Evolutionary conservation across 2,797 vertebrate species (phyloP), one percentile per base, ranked within the genome.

Genomic region (Poeciliopsis presidionis): DNA sequence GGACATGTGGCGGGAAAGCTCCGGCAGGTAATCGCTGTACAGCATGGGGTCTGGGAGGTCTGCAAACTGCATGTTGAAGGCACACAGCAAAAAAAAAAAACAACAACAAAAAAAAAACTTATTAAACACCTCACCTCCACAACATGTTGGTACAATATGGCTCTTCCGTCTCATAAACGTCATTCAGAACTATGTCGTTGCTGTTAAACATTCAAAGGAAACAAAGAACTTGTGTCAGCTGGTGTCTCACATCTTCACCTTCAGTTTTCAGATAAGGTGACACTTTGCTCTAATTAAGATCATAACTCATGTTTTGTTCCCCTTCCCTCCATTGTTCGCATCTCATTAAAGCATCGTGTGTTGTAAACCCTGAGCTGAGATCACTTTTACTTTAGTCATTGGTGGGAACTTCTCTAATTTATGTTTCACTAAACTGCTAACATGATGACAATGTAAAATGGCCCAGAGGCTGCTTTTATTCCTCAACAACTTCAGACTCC

Each of bases 11-110:
- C 94, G 95, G 0, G 96, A 95, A 70, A 97, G 94, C 88, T 97
- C 96, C 5, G 96, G 96, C 88, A 99, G 96, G 78, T 99, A 99
- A 93, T 99, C 98, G 39, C 96, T 98, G 94, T 98, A 97, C 91
- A 98, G 94, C 96, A 97, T 96, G 87, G 96, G 96, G 92, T 99
- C 98, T n/a, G 97, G 97, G 87, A 96, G 97, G 82, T 97, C 97
- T 80, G 96, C 95, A 94, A 98, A 97, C 98, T 99, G 90, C 28
- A 92, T 91, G 77, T 30, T 49, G 57, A 75, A 75, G 28, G 84
- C 2, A 20, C 39, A 69, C 39, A 72, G 46, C 36, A 39, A 73
- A 0, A 55, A 33, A 33, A 33, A 33, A 70, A 45, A 36, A 63
- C 2, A n/a, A n/a, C n/a, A n/a, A 33, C 30, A 33, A 33, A 33